Percentiles rank a stretch among this genome's conserved stretches.
Evolutionary conservation across 2,113 vertebrate species (phyloP).

Genomic region (Cinclus mexicanus): DNA sequence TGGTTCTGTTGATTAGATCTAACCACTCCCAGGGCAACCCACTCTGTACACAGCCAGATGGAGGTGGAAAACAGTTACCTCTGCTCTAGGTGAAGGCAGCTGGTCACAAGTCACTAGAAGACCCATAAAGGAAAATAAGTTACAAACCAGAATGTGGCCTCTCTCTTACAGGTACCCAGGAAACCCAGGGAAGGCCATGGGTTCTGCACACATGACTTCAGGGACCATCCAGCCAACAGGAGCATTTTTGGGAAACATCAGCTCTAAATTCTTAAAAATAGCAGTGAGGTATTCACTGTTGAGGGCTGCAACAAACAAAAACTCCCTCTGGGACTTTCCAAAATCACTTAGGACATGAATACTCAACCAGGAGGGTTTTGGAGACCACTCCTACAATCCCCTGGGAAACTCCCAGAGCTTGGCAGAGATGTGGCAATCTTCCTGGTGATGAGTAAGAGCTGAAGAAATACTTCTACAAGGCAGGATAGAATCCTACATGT

Average conservation of each 20-base stretch:
- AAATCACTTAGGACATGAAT: not conserved
- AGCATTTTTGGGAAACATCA: not conserved
- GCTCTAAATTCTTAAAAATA: not conserved
- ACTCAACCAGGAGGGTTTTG: not conserved
- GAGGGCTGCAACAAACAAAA: not conserved
- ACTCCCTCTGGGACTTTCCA: not conserved
- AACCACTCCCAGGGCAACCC: not conserved
- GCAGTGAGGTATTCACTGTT: not conserved
- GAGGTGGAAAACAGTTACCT: not conserved
- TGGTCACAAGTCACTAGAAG: not conserved
- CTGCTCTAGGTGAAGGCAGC: not conserved
- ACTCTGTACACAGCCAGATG: not conserved
- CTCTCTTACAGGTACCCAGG: not conserved
- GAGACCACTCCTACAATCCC: not conserved
- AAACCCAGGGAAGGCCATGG: not conserved
- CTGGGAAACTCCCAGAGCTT: not conserved
- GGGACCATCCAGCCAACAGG: not conserved
- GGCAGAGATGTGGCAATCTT: not conserved
- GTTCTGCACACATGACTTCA: not conserved
- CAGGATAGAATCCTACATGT: not conserved
- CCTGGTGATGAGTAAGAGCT: not conserved
- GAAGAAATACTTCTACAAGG: not conserved
- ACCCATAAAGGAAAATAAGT: not conserved
- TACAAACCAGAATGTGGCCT: not conserved
- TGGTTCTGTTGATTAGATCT: too few relatives aligned